These are phyloP conservation scores for Operophtera brumata DNA, from an alignment of 2,888 invertebrate species.

Conservation along the genomic window DNA sequence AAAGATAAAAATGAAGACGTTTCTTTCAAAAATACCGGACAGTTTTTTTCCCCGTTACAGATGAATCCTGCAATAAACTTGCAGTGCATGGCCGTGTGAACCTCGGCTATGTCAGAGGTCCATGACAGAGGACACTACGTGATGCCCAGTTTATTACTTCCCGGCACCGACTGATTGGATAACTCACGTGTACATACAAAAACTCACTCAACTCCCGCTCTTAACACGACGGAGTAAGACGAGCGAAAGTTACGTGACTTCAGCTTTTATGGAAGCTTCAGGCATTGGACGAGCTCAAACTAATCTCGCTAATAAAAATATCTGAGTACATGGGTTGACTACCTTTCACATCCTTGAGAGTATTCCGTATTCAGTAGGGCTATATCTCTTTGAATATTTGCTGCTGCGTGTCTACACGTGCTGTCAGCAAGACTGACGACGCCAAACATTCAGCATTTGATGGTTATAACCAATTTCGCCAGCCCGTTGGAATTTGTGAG, in stretches of 20 bases:
- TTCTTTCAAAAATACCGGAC: too few relatives aligned
- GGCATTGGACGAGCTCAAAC: conserved; percentile 22
- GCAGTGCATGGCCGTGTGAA: background rate
- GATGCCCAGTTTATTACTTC: conserved; percentile 66
- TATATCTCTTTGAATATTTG: conserved; percentile 10
- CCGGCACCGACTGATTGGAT: conserved; percentile 60
- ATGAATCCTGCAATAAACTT: background rate
- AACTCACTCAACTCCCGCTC: conserved; percentile 38
- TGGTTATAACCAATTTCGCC: too few relatives aligned
- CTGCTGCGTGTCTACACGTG: background rate
- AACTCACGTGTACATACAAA: conserved; percentile 49
- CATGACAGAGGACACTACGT: conserved; percentile 49
- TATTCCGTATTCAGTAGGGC: conserved; percentile 17
- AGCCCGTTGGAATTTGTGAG: too few relatives aligned
- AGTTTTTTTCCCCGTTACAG: too few relatives aligned
- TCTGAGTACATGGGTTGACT: conserved; percentile 17
- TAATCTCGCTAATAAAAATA: conserved; percentile 31
- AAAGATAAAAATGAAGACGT: too few relatives aligned
- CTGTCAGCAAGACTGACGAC: too few relatives aligned
- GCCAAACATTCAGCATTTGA: too few relatives aligned
- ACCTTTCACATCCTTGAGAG: conserved; percentile 11
- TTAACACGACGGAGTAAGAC: conserved; percentile 30
- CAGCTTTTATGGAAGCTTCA: conserved; percentile 31
- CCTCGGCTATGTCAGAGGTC: background rate
- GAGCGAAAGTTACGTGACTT: conserved; percentile 33